Evolutionary conservation across 2,888 invertebrate genomes (phyloP), one percentile per base, ranked within the genome.

Genomic region (Trichopria drosophilae): DNA sequence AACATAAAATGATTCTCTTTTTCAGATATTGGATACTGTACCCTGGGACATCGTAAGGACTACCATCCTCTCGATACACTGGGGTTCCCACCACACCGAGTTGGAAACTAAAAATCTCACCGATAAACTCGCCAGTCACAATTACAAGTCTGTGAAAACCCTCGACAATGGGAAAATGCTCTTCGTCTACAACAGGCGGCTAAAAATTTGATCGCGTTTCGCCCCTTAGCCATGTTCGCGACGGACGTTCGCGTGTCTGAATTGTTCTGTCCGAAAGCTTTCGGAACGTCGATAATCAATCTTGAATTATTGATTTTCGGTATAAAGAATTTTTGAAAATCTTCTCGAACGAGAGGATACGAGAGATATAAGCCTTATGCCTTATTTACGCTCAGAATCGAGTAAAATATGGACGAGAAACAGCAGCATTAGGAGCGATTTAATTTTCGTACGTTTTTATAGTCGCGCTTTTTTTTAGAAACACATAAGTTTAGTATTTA

Each of bases 31-130:
- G 44, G 74, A 74, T 46, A 72, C 73, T 23, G 73, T 75, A 43
- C 75, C 75, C 5, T 73, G 75, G 74, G 71, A 73, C 22, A 61
- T 65, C 37, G 67, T 72, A 44, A 65, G 68, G 50, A 72, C 75
- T 66, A 68, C 69, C 12, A 64, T 70, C 13, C 49, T 75, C 36
- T 71, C 73, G 41, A 71, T 75, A 23, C 71, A 75, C 18, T 73
- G 73, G 71, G 69, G 66, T 31, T 55, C 65, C 10, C 69, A 71
- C 36, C 72, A 70, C 22, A 73, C 60, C 44, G 71, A 72, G 32
- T 48, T 58, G 9, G 73, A 75, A 40, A 71, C 65, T n/a, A 68
- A 65, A 45, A 66, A 45, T 51, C 63, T 75, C 49, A 64, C 72
- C 31, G 66, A 68, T 15, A 74, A 71, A 45, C 63, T 75, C 23